phyloP scores from a whole-genome alignment of 1,140 invertebrate genomes.

The Panagrolaimus sp. region DNA sequence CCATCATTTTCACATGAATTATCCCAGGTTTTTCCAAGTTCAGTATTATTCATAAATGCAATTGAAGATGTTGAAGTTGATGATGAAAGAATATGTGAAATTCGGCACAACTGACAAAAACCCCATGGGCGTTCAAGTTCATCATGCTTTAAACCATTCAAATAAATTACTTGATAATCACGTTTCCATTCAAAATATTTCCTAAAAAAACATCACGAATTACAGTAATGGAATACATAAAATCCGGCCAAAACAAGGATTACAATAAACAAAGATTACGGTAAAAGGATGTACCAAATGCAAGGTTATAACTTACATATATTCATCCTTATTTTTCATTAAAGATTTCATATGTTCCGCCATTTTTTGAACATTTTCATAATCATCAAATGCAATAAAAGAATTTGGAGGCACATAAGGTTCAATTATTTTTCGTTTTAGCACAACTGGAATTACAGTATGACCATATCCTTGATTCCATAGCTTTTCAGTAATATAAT shows the following conservation, averaged over 20 bases:
- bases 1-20: conserved; percentile 27
- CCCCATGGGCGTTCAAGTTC: conserved; percentile 50
- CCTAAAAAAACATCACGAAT: conserved; percentile 30
- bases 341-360: conserved; percentile 40
- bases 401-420: conserved; percentile 50
- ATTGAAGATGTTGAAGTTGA: background rate
- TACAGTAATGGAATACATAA: background rate
- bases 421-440: conserved; percentile 49
- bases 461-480: conserved; percentile 52
- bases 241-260: too few relatives aligned
- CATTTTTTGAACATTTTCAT: conserved; percentile 35
- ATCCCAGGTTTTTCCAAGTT: conserved; percentile 19
- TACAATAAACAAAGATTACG: too few relatives aligned
- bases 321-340: conserved; percentile 46
- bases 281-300: too few relatives aligned
- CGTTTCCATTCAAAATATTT: conserved; percentile 52
- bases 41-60: conserved; percentile 15
- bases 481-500: conserved; percentile 60
- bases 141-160: conserved; percentile 48
- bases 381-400: conserved; percentile 57
- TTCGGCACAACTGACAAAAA: conserved; percentile 53
- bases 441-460: conserved; percentile 48
- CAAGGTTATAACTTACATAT: conserved; percentile 39
- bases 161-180: conserved; percentile 46
- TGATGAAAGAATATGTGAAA: conserved; percentile 25